A percentile compares a stretch with the other conserved stretches of the same genome.
These are phyloP conservation scores for Erpobdella octoculata DNA, from an alignment of 2,888 invertebrate genomes.

Conservation along the genomic window DNA sequence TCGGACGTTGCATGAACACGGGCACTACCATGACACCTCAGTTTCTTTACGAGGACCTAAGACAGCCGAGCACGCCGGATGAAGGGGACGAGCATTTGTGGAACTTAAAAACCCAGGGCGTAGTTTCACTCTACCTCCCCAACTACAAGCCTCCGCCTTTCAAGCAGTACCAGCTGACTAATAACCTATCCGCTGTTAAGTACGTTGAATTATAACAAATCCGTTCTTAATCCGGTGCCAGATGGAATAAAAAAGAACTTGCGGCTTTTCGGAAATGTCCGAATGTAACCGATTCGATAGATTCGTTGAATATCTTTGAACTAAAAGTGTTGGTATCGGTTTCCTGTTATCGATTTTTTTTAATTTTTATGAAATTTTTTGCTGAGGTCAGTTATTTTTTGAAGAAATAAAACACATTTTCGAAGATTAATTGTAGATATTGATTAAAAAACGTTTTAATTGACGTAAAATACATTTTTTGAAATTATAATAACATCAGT, in stretches of 20 bases:
- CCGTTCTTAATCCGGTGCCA: not conserved
- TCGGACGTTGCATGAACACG: not conserved
- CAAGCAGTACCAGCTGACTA: constrained; percentile 25
- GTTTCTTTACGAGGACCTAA: not conserved
- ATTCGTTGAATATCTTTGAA: too few relatives aligned
- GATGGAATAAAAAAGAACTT: not conserved
- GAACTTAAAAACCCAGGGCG: not conserved
- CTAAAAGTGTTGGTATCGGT: too few relatives aligned
- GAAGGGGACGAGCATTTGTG: not conserved
- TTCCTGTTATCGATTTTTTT: too few relatives aligned
- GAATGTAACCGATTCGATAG: not conserved
- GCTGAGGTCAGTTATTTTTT: too few relatives aligned
- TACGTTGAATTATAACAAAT: constrained; percentile 7
- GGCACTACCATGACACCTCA: not conserved
- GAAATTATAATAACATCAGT: too few relatives aligned
- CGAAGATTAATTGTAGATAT: too few relatives aligned
- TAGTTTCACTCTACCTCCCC: constrained; percentile 9
- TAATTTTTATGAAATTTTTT: too few relatives aligned
- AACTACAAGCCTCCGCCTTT: constrained; percentile 17
- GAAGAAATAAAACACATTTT: too few relatives aligned
- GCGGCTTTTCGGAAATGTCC: not conserved
- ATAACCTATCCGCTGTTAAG: not conserved
- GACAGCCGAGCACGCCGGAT: not conserved
- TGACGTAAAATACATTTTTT: too few relatives aligned
- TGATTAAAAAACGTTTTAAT: too few relatives aligned